Evolutionary conservation across 2,113 vertebrate genomes (phyloP).

Genomic region (Amblyornis subalaris): DNA sequence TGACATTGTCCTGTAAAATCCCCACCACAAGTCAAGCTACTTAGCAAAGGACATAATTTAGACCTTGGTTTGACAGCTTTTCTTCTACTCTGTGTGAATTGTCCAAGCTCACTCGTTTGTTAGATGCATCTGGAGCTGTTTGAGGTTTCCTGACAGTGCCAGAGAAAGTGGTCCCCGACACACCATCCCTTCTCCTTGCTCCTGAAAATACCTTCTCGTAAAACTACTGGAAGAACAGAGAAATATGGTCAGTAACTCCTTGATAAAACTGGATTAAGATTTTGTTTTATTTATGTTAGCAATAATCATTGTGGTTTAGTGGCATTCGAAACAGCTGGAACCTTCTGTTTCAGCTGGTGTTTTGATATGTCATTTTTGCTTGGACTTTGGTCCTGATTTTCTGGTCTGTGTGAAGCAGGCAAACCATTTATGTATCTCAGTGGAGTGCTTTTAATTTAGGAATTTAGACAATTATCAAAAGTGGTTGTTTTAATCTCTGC

Average conservation of each 20-base stretch:
- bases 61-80: neutral
- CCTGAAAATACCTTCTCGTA: neutral
- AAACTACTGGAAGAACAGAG: slow-evolving; percentile 25
- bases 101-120: neutral
- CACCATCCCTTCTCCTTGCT: neutral
- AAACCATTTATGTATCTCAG: slow-evolving; percentile 34
- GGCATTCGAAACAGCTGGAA: slow-evolving; percentile 55
- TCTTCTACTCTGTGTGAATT: neutral
- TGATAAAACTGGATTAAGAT: slow-evolving; percentile 53
- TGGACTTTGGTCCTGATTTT: slow-evolving; percentile 44
- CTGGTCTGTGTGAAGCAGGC: slow-evolving; percentile 24
- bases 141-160: neutral
- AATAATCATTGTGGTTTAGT: slow-evolving; percentile 62
- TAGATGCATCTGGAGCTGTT: neutral
- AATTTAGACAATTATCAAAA: slow-evolving; percentile 31
- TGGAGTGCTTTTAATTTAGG: slow-evolving; percentile 38
- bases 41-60: slow-evolving; percentile 27
- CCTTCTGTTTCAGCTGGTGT: slow-evolving; percentile 60
- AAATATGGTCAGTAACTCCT: slow-evolving; percentile 22
- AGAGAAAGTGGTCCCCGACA: neutral
- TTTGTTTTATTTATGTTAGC: slow-evolving; percentile 60
- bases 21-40: slow-evolving; percentile 6
- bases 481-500: slow-evolving; percentile 36
- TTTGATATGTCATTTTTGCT: slow-evolving; percentile 49
- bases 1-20: slow-evolving; percentile 16